phyloP scores from a whole-genome alignment of 2,113 vertebrate species.

The Carassius carassius region DNA sequence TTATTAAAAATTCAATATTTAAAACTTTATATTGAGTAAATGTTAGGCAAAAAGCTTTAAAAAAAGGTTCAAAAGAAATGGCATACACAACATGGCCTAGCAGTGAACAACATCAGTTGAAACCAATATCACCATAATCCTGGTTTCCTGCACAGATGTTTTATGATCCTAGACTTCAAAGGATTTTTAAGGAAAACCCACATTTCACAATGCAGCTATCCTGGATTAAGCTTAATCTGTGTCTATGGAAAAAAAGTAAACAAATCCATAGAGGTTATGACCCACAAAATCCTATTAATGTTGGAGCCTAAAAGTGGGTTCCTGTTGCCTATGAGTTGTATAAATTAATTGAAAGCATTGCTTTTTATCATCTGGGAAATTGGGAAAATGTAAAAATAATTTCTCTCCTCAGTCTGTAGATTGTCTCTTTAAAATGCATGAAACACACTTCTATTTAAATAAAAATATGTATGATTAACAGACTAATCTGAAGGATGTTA shows the following conservation, averaged over 20 bases:
- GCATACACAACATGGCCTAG: not conserved
- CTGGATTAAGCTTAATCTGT: constrained; percentile 1
- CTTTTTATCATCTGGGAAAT: not conserved
- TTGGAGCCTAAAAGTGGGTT: not conserved
- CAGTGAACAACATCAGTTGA: not conserved
- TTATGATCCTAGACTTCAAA: not conserved
- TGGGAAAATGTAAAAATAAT: not conserved
- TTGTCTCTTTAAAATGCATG: not conserved
- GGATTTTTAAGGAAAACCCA: constrained; percentile 5
- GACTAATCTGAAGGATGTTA: not conserved
- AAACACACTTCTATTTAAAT: not conserved
- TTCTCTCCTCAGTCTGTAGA: not conserved
- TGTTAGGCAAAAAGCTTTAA: not conserved
- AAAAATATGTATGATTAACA: not conserved
- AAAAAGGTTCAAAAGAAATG: not conserved
- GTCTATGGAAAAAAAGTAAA: constrained; percentile 11
- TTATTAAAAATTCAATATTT: not conserved
- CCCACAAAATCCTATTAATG: not conserved
- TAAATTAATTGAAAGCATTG: constrained; percentile 1
- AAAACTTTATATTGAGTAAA: not conserved
- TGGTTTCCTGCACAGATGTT: constrained; percentile 5
- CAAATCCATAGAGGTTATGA: not conserved
- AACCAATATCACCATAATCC: constrained; percentile 12
- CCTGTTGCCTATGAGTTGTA: not conserved
- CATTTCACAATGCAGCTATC: not conserved